A percentile compares a stretch with the other conserved stretches of the same genome.
Conservation (phyloP, 2,113 vertebrate genomes). For the Phocoena phocoena region DNA sequence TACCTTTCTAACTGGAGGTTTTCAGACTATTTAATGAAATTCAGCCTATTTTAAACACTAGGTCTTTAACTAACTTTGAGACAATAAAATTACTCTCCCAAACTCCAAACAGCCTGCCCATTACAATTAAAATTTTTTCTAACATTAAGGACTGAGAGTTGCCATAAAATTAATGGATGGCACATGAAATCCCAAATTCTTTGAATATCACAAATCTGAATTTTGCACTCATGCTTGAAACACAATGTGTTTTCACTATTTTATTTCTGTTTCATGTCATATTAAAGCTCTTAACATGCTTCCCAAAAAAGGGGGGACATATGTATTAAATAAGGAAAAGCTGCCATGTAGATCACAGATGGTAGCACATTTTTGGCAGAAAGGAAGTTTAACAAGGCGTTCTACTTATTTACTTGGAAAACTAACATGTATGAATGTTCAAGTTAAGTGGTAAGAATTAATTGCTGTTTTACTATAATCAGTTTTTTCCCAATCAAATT, state of each 20-base stretch:
- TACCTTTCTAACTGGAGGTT: not conserved
- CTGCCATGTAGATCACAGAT: slow-evolving; percentile 71
- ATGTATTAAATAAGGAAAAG: slow-evolving; percentile 70
- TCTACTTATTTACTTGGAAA: slow-evolving; percentile 73
- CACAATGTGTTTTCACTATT: slow-evolving; percentile 74
- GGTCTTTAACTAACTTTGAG: not conserved
- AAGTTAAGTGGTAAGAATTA: slow-evolving; percentile 62
- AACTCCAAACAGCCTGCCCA: not conserved
- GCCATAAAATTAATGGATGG: slow-evolving; percentile 43
- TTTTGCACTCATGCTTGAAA: slow-evolving; percentile 56
- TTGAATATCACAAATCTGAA: slow-evolving; percentile 60
- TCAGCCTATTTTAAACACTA: slow-evolving; percentile 19
- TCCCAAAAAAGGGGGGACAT: slow-evolving; percentile 57
- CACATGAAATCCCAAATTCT: slow-evolving; percentile 44
- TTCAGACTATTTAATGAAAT: not conserved
- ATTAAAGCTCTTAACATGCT: slow-evolving; percentile 73
- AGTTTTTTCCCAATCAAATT: not conserved
- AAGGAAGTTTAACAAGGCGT: slow-evolving; percentile 54
- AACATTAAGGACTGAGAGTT: not conserved
- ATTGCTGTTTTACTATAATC: slow-evolving; percentile 48
- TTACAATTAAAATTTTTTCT: slow-evolving; percentile 40
- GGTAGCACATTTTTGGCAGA: slow-evolving; percentile 66
- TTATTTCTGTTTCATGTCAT: slow-evolving; percentile 78
- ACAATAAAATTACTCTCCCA: slow-evolving; percentile 28
- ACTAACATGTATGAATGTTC: slow-evolving; percentile 62